Conservation (phyloP, 2,113 vertebrate genomes). For the Eretmochelys imbricata region DNA sequence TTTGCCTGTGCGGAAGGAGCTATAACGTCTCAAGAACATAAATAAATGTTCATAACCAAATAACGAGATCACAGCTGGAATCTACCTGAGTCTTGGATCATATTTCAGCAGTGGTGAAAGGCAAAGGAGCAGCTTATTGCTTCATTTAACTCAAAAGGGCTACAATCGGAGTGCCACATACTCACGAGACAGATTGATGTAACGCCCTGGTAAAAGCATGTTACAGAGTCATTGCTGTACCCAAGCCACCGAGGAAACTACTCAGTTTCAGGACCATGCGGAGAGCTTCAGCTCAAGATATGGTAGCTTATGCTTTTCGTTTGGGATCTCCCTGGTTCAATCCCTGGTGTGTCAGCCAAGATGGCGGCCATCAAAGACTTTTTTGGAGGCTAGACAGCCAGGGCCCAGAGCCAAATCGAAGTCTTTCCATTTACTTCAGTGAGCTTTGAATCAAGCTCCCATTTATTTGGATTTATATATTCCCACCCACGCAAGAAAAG, state of each 20-base stretch:
- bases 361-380: conserved; percentile 60
- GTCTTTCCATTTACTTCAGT: conserved; percentile 52
- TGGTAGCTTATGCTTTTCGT: background rate
- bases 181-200: conserved; percentile 39
- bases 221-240: conserved; percentile 57
- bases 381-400: conserved; percentile 32
- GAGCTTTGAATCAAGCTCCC: conserved; percentile 47
- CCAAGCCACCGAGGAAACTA: conserved; percentile 25
- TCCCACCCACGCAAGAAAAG: background rate
- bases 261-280: background rate
- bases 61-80: conserved; percentile 61
- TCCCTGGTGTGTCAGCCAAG: conserved; percentile 9
- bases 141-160: conserved; percentile 23
- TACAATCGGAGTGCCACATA: conserved; percentile 31
- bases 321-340: background rate
- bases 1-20: conserved; percentile 71
- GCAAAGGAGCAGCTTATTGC: background rate
- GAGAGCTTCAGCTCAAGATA: background rate
- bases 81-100: conserved; percentile 65
- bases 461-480: conserved; percentile 17
- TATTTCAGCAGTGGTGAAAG: conserved; percentile 10
- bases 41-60: conserved; percentile 64
- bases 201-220: conserved; percentile 53
- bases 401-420: conserved; percentile 6
- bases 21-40: conserved; percentile 38